Conservation (phyloP, 37 sponge, comb jelly and placozoan species). For the Eunapius fragilis region DNA sequence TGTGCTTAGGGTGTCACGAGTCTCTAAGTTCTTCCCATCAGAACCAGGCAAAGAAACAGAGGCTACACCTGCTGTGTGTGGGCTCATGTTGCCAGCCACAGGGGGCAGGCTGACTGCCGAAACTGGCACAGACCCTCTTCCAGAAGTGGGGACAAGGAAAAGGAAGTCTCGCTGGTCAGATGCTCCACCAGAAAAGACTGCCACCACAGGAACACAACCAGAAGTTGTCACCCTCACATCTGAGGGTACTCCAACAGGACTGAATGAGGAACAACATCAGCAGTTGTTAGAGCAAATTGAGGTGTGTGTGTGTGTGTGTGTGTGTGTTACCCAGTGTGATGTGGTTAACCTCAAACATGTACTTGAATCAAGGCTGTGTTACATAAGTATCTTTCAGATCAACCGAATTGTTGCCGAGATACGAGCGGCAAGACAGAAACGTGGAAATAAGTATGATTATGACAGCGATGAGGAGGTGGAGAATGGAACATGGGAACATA, state of each 20-base stretch:
- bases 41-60: background rate
- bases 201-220: background rate
- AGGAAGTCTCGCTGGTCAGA: slow-evolving; percentile 36
- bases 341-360: background rate
- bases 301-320: slow-evolving; percentile 19
- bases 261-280: slow-evolving; percentile 56
- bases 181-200: slow-evolving; percentile 6
- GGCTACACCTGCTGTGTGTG: background rate
- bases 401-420: slow-evolving; percentile 54
- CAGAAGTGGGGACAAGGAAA: slow-evolving; percentile 23
- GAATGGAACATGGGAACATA: slow-evolving; percentile 96
- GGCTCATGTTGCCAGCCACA: background rate
- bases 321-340: no score
- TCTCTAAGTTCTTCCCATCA: slow-evolving; percentile 49
- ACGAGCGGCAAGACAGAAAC: slow-evolving; percentile 7
- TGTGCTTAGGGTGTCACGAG: slow-evolving; percentile 34
- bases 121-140: no score
- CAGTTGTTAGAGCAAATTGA: slow-evolving; percentile 77
- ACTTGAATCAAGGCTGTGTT: background rate
- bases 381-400: slow-evolving; percentile 55
- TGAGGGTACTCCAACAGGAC: slow-evolving; percentile 9
- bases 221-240: background rate
- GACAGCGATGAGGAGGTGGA: slow-evolving; percentile 96
- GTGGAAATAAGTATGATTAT: slow-evolving; percentile 72
- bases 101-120: no score